These are phyloP conservation scores for Platygyra sinensis DNA, from an alignment of 64 coral and sea anemone genomes.

Conservation along the genomic window DNA sequence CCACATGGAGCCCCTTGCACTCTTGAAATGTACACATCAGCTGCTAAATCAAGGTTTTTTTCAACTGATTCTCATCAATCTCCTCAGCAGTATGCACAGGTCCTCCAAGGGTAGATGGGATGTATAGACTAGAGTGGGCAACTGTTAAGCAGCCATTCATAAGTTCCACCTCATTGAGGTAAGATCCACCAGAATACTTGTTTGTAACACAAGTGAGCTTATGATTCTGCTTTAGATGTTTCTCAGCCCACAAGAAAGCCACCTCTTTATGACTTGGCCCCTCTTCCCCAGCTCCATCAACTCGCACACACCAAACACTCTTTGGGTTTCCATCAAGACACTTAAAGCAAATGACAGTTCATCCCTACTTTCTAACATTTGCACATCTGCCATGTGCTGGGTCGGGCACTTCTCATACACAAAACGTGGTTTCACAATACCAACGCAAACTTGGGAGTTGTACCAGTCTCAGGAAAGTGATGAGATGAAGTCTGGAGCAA, in stretches of 20 bases:
- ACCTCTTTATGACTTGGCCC: constrained; percentile 50
- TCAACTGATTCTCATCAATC: too few species aligned
- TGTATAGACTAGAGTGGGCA: constrained; percentile 25
- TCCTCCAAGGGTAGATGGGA: too few species aligned
- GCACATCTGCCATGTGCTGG: constrained; percentile 58
- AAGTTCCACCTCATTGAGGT: constrained; percentile 54
- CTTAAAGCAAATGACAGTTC: constrained; percentile 19
- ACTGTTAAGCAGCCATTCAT: constrained; percentile 43
- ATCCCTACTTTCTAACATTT: constrained; percentile 36
- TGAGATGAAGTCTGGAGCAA: constrained; percentile 61
- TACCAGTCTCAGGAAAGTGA: constrained; percentile 48
- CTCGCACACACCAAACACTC: constrained; percentile 43
- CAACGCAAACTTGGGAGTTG: constrained; percentile 42
- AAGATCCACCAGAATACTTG: constrained; percentile 29
- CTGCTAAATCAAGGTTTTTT: too few species aligned
- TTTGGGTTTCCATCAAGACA: neutral
- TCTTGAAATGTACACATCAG: too few species aligned
- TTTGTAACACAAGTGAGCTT: constrained; percentile 50
- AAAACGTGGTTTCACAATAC: constrained; percentile 54
- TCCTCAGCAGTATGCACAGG: too few species aligned
- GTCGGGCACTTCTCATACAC: constrained; percentile 31
- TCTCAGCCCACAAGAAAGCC: constrained; percentile 38
- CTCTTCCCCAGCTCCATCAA: constrained; percentile 64
- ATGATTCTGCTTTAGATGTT: neutral
- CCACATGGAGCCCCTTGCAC: too few species aligned